A percentile compares a stretch with the other conserved stretches of the same genome.
These are phyloP conservation scores for Epinephelus coioides DNA, from an alignment of 2,797 vertebrate species.

Conservation along the genomic window DNA sequence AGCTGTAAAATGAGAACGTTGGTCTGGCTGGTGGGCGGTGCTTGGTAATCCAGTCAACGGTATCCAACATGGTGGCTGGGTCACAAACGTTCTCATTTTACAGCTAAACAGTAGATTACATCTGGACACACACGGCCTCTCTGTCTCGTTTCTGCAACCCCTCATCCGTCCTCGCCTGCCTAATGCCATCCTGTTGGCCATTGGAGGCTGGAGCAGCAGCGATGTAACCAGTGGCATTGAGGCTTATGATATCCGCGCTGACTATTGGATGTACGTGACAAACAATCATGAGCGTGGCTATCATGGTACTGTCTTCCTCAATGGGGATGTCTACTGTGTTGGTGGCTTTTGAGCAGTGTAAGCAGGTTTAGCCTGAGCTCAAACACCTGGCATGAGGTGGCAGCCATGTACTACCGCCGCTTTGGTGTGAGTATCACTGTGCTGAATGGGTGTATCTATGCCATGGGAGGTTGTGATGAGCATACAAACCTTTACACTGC, in stretches of 20 bases:
- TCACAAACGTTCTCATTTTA: too few relatives aligned
- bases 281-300: conserved; percentile 84
- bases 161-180: conserved; percentile 87
- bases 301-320: conserved; percentile 83
- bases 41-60: too few relatives aligned
- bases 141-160: conserved; percentile 38
- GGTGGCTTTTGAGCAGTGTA: conserved; percentile 89
- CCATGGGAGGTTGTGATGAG: conserved; percentile 90
- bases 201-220: conserved; percentile 87
- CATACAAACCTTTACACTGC: conserved; percentile 81
- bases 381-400: conserved; percentile 86
- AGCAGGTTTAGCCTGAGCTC: conserved; percentile 83
- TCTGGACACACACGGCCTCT: conserved; percentile 41
- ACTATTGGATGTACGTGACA: conserved; percentile 86
- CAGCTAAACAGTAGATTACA: conserved; percentile 30
- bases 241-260: conserved; percentile 81
- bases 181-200: conserved; percentile 85
- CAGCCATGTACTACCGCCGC: conserved; percentile 87
- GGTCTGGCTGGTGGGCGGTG: too few relatives aligned
- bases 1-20: too few relatives aligned
- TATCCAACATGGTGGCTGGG: too few relatives aligned
- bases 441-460: conserved; percentile 86
- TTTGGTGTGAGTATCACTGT: conserved; percentile 88
- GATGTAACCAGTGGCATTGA: conserved; percentile 86
- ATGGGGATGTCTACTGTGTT: conserved; percentile 69